These are phyloP conservation scores for Phoenoteleia sp. DNA, from an alignment of 2,888 invertebrate species.

Conservation along the genomic window DNA sequence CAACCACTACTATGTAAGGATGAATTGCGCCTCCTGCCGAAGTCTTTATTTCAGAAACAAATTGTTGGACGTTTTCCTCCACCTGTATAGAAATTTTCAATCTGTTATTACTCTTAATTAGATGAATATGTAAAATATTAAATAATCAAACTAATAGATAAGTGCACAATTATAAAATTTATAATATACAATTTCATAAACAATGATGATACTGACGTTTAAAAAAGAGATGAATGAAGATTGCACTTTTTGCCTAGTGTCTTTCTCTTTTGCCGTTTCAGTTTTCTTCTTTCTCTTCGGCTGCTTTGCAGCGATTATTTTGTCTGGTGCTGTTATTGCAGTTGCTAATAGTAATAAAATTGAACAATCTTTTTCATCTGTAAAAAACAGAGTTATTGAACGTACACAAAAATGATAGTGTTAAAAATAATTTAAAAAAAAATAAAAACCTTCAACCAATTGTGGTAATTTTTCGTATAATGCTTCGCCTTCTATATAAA, in stretches of 20 bases:
- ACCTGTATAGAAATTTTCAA: not conserved
- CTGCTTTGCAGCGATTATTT: not conserved
- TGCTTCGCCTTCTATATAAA: not conserved
- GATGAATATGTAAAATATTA: not conserved
- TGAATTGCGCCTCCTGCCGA: slow-evolving; percentile 8
- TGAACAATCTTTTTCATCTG: not conserved
- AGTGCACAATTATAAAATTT: not conserved
- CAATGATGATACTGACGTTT: not conserved
- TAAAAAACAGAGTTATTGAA: not conserved
- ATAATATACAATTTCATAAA: not conserved
- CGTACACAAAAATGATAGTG: not conserved
- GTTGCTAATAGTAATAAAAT: not conserved
- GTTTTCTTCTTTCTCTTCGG: not conserved
- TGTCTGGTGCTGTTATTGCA: not conserved
- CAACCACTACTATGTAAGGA: not conserved
- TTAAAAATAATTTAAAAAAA: not conserved
- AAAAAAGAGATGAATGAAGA: slow-evolving; percentile 1
- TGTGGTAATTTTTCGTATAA: not conserved
- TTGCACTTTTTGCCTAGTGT: not conserved
- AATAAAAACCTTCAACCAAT: not conserved
- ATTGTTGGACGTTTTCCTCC: not conserved
- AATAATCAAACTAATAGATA: not conserved
- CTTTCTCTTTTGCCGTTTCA: not conserved
- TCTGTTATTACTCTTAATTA: not conserved
- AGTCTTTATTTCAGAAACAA: not conserved